Evolutionary conservation across 1,140 invertebrate genomes (phyloP).

Genomic region (Lordiphosa clarofinis): DNA sequence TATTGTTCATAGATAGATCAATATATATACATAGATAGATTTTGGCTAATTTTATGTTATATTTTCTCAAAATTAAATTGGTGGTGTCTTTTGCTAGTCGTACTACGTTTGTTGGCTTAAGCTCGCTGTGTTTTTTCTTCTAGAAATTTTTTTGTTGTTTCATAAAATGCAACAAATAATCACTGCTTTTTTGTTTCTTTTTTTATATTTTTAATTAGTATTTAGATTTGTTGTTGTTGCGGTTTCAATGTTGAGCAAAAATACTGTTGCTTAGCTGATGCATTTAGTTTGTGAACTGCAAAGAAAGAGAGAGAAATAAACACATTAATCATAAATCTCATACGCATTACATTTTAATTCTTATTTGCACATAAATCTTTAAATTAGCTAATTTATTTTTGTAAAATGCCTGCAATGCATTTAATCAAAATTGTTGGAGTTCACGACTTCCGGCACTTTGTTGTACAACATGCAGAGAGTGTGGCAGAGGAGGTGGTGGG

Average conservation of each 20-base stretch:
- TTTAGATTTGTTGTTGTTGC: slow-evolving; percentile 24
- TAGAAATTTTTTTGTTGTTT: slow-evolving; percentile 30
- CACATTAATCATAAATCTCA: slow-evolving; percentile 25
- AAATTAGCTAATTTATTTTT: slow-evolving; percentile 65
- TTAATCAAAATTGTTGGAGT: slow-evolving; percentile 61
- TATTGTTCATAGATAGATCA: slow-evolving; percentile 49
- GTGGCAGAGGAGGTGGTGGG: slow-evolving; percentile 1
- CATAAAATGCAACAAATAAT: slow-evolving; percentile 70
- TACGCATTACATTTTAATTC: slow-evolving; percentile 16
- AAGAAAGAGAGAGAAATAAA: slow-evolving; percentile 26
- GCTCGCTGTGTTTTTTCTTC: slow-evolving; percentile 41
- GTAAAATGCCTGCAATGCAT: slow-evolving; percentile 53
- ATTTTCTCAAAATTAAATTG: slow-evolving; percentile 64
- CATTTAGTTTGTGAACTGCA: slow-evolving; percentile 47
- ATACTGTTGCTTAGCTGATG: slow-evolving; percentile 68
- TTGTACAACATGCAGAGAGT: slow-evolving; percentile 11
- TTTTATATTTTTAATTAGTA: slow-evolving; percentile 15
- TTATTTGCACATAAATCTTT: slow-evolving; percentile 39
- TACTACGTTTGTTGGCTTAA: slow-evolving; percentile 69
- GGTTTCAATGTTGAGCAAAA: slow-evolving; percentile 68
- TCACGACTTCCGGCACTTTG: slow-evolving; percentile 62
- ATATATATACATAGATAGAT: slow-evolving; percentile 51
- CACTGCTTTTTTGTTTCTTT: slow-evolving; percentile 46
- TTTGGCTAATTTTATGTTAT: slow-evolving; percentile 54
- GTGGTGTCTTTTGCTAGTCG: slow-evolving; percentile 75